These are phyloP conservation scores for Tolypeutes matacus DNA, from an alignment of 2,797 vertebrate species.

Conservation along the genomic window DNA sequence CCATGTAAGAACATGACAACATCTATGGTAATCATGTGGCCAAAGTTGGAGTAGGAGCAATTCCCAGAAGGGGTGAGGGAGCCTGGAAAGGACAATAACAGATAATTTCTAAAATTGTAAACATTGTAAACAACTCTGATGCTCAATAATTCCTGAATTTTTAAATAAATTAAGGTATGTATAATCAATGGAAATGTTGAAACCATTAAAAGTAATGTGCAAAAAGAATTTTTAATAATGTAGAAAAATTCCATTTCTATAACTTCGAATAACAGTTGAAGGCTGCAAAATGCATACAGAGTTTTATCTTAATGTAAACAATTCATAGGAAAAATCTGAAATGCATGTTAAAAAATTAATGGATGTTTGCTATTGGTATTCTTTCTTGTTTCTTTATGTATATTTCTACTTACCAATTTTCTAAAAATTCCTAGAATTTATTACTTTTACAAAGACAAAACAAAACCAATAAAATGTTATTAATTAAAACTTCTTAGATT, in stretches of 20 bases:
- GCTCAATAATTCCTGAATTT: background rate
- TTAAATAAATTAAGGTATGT: background rate
- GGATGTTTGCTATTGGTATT: background rate
- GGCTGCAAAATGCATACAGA: background rate
- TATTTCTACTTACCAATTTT: constrained; percentile 15
- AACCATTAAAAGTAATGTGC: background rate
- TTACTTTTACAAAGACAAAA: background rate
- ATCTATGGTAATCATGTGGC: background rate
- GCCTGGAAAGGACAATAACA: background rate
- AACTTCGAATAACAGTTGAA: constrained; percentile 30
- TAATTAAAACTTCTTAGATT: background rate
- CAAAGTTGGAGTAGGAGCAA: background rate
- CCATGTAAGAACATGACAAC: background rate
- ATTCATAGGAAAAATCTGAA: background rate
- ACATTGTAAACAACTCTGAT: background rate
- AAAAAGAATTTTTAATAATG: background rate
- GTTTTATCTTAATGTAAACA: background rate
- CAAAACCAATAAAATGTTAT: background rate
- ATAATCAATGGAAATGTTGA: background rate
- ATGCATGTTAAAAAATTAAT: constrained; percentile 3
- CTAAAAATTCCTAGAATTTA: constrained; percentile 8
- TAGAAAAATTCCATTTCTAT: background rate
- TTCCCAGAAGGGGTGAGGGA: background rate
- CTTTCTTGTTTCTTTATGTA: constrained; percentile 3
- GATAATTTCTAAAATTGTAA: background rate